Base-by-base conservation (phyloP, 2,888 invertebrate species). In the Apamea anceps region DNA sequence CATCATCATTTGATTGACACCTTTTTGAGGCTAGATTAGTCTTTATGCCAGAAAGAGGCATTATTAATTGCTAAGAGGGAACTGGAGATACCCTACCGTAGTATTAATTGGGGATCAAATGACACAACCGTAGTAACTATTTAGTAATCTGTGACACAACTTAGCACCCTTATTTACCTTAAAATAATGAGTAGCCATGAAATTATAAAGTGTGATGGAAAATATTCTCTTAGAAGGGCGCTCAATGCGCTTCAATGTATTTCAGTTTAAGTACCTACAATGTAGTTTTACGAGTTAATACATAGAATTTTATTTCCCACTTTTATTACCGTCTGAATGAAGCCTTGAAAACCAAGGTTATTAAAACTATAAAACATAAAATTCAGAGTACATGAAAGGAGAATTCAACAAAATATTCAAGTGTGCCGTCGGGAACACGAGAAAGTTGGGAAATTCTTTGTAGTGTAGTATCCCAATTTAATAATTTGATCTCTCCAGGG, bases 381-480 rank as follows among this genome's bases (percentile, higher is more conserved):
- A 85, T 71, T 70, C 32, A 48, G 63, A 72, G 65, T 77, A 75
- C 62, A 71, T 75, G 62, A 81, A 65, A 82, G n/a, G 15, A 70
- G 71, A 80, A 81, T 72, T 75, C 48, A 63, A 75, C 78, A 77
- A 83, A 81, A 84, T 79, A 82, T 78, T 78, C 66, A 77, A 72
- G 42, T 74, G 66, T 82, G 45, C 85, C 84, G 51, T 60, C 21
- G 82, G 81, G 85, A 82, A 82, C 84, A 88, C 82, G 72, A 48
- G 67, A 80, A 85, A 70, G 65, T 81, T 84, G 76, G 67, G 84
- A 75, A 79, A 70, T 63, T 82, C 81, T 86, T 86, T 82, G 85
- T 85, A 85, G 84, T 84, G 85, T 88, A 88, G 86, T 91, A 84
- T 87, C 85, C 83, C 85, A 84, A 85, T 87, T 88, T 87, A 88